A percentile compares a stretch with the other conserved stretches of the same genome.
These are phyloP conservation scores for Chrysemys picta DNA, from an alignment of 2,113 vertebrate species.

Conservation along the genomic window DNA sequence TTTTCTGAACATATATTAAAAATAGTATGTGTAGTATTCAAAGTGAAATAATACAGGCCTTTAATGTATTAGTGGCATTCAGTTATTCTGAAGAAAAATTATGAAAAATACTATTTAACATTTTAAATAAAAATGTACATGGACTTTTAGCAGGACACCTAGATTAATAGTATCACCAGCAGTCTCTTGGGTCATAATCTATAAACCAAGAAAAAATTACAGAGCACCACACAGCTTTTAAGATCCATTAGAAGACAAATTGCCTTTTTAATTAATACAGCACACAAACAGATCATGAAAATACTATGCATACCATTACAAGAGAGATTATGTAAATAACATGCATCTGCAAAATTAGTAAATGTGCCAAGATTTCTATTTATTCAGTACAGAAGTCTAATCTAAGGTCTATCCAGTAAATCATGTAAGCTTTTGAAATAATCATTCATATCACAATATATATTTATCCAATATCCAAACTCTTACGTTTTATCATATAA, in stretches of 20 bases:
- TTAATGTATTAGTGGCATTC: neutral
- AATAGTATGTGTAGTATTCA: neutral
- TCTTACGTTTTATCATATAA: neutral
- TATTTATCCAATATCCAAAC: conserved; percentile 10
- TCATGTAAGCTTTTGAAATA: conserved; percentile 13
- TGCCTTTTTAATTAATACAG: conserved; percentile 59
- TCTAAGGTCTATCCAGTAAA: conserved; percentile 14
- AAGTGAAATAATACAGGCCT: neutral
- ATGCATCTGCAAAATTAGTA: conserved; percentile 46
- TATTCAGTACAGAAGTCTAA: conserved; percentile 28
- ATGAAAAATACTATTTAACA: neutral
- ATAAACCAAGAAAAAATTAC: conserved; percentile 2
- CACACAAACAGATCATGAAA: conserved; percentile 57
- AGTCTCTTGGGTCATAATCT: neutral
- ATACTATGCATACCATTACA: conserved; percentile 34
- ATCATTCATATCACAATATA: conserved; percentile 16
- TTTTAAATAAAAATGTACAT: neutral
- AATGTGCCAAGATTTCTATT: conserved; percentile 39
- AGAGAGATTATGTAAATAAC: conserved; percentile 64
- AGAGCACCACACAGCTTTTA: neutral
- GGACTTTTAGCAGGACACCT: neutral
- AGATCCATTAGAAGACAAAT: conserved; percentile 58
- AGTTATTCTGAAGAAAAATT: neutral
- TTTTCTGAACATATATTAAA: neutral
- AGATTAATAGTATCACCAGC: neutral